Conservation (phyloP, 2,797 vertebrate genomes). For the Cirrhinus mrigala region DNA sequence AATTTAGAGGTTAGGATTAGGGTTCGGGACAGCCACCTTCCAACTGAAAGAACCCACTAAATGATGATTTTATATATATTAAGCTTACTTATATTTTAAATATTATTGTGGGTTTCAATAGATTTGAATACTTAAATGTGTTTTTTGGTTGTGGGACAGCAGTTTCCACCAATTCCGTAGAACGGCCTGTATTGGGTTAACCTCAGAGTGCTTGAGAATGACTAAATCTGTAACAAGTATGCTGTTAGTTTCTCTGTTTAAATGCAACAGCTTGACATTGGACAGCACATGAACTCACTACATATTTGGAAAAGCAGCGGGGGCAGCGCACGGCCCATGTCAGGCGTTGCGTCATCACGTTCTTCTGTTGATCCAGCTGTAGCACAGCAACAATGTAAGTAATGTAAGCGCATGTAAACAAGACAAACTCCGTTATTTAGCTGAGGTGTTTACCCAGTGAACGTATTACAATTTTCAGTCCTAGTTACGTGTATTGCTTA, state of each 20-base stretch:
- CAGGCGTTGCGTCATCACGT: constrained; percentile 35
- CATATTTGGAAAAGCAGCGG: constrained; percentile 45
- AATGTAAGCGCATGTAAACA: neutral
- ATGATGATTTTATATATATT: no score
- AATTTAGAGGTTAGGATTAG: no score
- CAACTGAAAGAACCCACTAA: no score
- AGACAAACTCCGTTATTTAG: constrained; percentile 14
- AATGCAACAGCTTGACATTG: constrained; percentile 1
- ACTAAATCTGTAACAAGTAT: neutral
- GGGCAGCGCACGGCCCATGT: neutral
- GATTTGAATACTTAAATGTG: no score
- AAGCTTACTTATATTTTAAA: no score
- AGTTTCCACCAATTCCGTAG: no score
- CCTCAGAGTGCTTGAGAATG: neutral
- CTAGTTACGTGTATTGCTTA: neutral
- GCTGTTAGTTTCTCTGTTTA: neutral
- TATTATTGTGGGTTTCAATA: no score
- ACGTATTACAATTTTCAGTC: neutral
- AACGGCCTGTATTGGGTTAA: no score
- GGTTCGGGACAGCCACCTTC: no score
- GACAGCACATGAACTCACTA: constrained; percentile 19
- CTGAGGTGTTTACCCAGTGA: neutral
- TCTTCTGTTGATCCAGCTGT: constrained; percentile 28
- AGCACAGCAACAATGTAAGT: constrained; percentile 12
- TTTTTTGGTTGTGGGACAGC: no score